Base-by-base conservation (phyloP, 2,113 vertebrate genomes). In the Bagarius yarrelli region DNA sequence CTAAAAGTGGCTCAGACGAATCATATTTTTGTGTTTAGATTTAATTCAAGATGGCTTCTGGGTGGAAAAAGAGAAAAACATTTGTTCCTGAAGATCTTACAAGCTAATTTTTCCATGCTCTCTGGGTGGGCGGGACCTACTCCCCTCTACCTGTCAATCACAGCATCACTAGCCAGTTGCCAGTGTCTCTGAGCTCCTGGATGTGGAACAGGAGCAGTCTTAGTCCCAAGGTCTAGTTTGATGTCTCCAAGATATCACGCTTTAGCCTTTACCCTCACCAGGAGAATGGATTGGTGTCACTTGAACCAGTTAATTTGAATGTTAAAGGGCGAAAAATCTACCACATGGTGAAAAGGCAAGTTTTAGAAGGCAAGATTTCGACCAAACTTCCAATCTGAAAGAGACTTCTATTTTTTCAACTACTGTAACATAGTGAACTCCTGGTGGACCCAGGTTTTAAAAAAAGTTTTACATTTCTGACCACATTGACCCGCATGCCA, bases 401-500 rank as follows among this genome's bases (percentile, higher is more conserved):
- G 55, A 50, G 52, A 77, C 75, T 36, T 53, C 32, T 56, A 53
- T 59, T 75, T 74, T 79, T n/a, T 75, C 72, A 57, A 36, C 40
- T 64, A 0, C 44, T 75, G 73, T 85, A 57, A 77, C 47, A 72
- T 23, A 56, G 74, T 32, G 34, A 61, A 57, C 56, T 21, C 64
- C 50, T 16, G 69, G 81, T 53, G 70, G 18, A 15, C 34, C 76
- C 69, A 76, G 57, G 56, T 47, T 57, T 63, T 53, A 18, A 59
- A 63, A 15, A 70, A 15, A 19, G 56, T 32, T 69, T 47, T 52
- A 59, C 64, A 69, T 16, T 66, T 53, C 60, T 47, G 34, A 30
- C 14, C 25, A 61, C 57, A 27, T 30, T 64, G 77, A 64, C 67
- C 60, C 69, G 85, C 79, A 81, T 79, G 75, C 70, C 57, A 61